These are phyloP conservation scores for Poeciliopsis retropinna DNA, from an alignment of 2,113 vertebrate genomes.

Conservation along the genomic window DNA sequence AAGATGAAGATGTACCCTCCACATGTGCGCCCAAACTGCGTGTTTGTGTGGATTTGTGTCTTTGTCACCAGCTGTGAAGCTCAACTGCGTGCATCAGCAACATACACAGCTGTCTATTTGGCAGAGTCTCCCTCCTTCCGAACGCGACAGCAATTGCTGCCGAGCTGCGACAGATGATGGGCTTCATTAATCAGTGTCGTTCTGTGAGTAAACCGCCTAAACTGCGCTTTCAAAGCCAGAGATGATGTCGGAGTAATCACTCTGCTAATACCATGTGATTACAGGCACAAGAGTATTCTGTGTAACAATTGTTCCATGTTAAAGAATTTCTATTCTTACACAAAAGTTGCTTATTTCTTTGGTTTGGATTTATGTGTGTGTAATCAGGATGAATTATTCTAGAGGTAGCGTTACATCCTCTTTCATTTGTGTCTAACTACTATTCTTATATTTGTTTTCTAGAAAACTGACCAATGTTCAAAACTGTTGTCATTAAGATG, in stretches of 20 bases:
- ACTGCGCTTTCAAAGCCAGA: constrained; percentile 56
- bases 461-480: background rate
- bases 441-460: background rate
- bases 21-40: constrained; percentile 48
- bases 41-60: constrained; percentile 36
- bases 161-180: constrained; percentile 72
- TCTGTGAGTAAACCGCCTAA: constrained; percentile 62
- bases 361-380: background rate
- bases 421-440: background rate
- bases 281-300: constrained; percentile 41
- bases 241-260: constrained; percentile 45
- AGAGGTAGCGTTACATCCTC: background rate
- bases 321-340: background rate
- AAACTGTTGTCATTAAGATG: background rate
- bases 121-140: constrained; percentile 59
- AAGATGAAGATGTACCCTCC: constrained; percentile 31
- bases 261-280: constrained; percentile 35
- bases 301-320: background rate
- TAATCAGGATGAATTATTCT: too few species aligned
- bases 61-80: constrained; percentile 69
- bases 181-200: constrained; percentile 72
- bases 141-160: constrained; percentile 62
- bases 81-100: constrained; percentile 52
- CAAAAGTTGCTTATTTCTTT: background rate
- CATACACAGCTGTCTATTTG: constrained; percentile 70